These are phyloP conservation scores for Aporrectodea caliginosa DNA, from an alignment of 1,140 invertebrate species.

Conservation along the genomic window DNA sequence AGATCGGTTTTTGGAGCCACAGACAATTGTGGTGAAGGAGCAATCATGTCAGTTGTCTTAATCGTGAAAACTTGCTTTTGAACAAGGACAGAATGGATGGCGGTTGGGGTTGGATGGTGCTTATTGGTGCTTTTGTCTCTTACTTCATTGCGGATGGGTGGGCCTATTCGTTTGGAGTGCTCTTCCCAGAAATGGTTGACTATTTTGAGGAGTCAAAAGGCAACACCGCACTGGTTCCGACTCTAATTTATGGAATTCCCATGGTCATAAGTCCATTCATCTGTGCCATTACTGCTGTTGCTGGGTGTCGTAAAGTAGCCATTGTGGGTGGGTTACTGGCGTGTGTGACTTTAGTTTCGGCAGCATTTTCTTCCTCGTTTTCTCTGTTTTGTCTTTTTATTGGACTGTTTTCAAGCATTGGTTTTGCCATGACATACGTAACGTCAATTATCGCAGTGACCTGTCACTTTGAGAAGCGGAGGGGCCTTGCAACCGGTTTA, in stretches of 20 bases:
- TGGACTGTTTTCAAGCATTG: constrained; percentile 77
- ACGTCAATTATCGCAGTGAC: constrained; percentile 79
- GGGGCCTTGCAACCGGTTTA: constrained; percentile 81
- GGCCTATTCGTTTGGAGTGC: constrained; percentile 31
- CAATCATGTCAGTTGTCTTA: no score
- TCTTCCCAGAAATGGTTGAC: constrained; percentile 65
- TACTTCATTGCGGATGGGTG: constrained; percentile 33
- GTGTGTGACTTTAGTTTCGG: constrained; percentile 68
- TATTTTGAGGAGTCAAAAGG: constrained; percentile 78
- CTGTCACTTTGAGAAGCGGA: constrained; percentile 83
- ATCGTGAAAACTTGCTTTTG: no score
- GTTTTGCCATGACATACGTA: constrained; percentile 79
- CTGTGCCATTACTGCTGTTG: constrained; percentile 73
- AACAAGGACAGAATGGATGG: neutral
- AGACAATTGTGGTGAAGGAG: no score
- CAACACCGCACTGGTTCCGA: constrained; percentile 63
- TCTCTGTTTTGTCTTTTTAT: constrained; percentile 73
- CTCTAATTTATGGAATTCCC: constrained; percentile 31
- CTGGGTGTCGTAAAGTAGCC: constrained; percentile 79
- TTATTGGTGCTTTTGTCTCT: constrained; percentile 29
- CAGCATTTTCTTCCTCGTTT: constrained; percentile 71
- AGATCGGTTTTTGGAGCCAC: no score
- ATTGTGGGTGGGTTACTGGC: constrained; percentile 75
- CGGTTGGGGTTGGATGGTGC: constrained; percentile 27
- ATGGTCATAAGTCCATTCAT: constrained; percentile 70